Evolutionary conservation across 2,113 vertebrate genomes (phyloP), one percentile per base, ranked within the genome.

Genomic region (Pomatostomus ruficeps): DNA sequence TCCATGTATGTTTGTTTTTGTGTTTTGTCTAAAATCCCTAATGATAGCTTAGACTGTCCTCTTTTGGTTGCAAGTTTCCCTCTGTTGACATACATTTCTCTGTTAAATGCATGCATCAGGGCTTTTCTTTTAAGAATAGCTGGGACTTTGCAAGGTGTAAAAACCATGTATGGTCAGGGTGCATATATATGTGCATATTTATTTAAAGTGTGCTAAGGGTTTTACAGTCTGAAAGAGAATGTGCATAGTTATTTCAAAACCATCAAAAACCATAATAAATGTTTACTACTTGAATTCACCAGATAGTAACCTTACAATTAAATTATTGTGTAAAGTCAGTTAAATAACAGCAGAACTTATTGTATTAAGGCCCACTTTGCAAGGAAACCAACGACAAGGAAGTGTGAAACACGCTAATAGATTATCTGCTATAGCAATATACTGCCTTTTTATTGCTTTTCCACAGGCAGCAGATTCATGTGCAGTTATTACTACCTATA

Each of bases 401-500:
- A 94, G 91, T 91, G 72, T 97, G 96, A 96, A 95, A 97, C 88
- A 82, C 3, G 11, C 85, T 98, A 97, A 98, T 97, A 97, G 97
- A 97, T 98, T 96, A 94, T 95, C 91, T 80, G 59, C 88, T 97
- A 68, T 82, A 96, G 91, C 77, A 97, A 96, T 97, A 96, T 91
- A 94, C 96, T 96, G 89, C 93, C 91, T 91, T 97, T 98, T 92
- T 95, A 91, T 95, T 96, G 78, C 96, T 92, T 74, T 88, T 94
- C 94, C 78, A 96, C 95, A 87, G 86, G 93, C 96, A 94, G 94
- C 89, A 95, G 96, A 92, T 98, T 97, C 96, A 96, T 95, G 89
- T 98, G 94, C 85, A 97, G 96, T 97, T 97, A 97, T 97, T 97
- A 95, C 95, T 96, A 94, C 95, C 93, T 97, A 95, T 94, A 97